These are phyloP conservation scores for Enteromius anoplus DNA, from an alignment of 2,797 vertebrate genomes.

Conservation along the genomic window DNA sequence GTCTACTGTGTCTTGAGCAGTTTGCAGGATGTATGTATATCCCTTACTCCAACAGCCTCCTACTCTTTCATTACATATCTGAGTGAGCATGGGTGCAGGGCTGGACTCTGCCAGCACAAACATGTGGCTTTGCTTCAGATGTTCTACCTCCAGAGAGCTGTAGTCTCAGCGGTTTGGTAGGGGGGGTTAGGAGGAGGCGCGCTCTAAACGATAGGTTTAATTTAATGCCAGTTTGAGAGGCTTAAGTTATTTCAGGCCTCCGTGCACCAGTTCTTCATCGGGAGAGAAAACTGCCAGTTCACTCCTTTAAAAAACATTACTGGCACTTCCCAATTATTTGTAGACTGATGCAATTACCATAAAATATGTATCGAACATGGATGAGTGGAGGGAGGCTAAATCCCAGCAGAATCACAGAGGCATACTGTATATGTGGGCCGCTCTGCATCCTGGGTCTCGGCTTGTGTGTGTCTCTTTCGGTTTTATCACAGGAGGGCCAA, in stretches of 20 bases:
- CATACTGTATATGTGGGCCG: conserved; percentile 51
- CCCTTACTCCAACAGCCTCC: conserved; percentile 38
- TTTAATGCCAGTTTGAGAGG: conserved; percentile 69
- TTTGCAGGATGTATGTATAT: conserved; percentile 41
- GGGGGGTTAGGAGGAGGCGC: conserved; percentile 31
- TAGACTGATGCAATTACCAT: conserved; percentile 62
- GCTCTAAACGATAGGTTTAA: conserved; percentile 64
- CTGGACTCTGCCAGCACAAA: conserved; percentile 53
- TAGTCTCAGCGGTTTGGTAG: conserved; percentile 41
- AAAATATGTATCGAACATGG: conserved; percentile 60
- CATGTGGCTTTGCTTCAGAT: conserved; percentile 41
- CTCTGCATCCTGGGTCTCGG: conserved; percentile 63
- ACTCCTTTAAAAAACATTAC: conserved; percentile 62
- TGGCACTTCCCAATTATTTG: conserved; percentile 62
- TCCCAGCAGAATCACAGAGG: conserved; percentile 48
- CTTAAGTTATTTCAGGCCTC: conserved; percentile 65
- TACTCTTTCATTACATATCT: conserved; percentile 63
- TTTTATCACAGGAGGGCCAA: conserved; percentile 68
- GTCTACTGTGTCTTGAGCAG: conserved; percentile 36
- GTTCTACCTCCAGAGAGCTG: conserved; percentile 47
- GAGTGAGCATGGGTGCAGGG: conserved; percentile 58
- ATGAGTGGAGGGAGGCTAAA: conserved; percentile 38
- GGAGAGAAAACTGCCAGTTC: conserved; percentile 52
- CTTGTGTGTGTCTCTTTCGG: conserved; percentile 64
- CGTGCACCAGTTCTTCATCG: conserved; percentile 58